Evolutionary conservation across 2,113 vertebrate genomes (phyloP).

Genomic region (Bos indicus): DNA sequence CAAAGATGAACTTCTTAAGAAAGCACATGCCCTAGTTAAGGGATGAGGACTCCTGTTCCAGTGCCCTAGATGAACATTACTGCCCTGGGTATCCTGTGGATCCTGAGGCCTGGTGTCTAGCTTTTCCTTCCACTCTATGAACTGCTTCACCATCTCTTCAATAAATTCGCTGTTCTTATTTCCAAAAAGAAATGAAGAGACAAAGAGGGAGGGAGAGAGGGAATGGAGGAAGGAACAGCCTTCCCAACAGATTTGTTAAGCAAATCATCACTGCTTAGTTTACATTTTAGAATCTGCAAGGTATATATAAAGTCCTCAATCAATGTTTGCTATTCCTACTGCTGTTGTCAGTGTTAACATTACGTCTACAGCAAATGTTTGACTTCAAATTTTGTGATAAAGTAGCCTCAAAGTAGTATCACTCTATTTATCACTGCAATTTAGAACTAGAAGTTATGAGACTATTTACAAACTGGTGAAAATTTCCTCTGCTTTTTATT

Average conservation of each 20-base stretch:
- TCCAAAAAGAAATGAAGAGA: not conserved
- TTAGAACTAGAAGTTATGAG: not conserved
- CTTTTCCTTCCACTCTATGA: not conserved
- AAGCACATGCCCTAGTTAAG: not conserved
- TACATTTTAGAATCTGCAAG: not conserved
- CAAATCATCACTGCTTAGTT: not conserved
- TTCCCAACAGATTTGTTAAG: not conserved
- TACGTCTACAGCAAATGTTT: not conserved
- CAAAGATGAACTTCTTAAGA: not conserved
- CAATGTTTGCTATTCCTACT: not conserved
- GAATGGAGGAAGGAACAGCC: not conserved
- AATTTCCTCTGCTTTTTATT: not conserved
- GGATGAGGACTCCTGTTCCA: not conserved
- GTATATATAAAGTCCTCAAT: not conserved
- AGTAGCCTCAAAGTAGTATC: not conserved
- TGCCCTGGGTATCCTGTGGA: not conserved
- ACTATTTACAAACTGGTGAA: not conserved
- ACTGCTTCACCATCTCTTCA: not conserved
- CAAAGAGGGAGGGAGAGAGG: not conserved
- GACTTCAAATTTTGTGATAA: not conserved
- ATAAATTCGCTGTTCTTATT: not conserved
- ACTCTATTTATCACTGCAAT: not conserved
- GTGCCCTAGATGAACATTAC: not conserved
- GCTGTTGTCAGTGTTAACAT: not conserved
- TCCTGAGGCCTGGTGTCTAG: not conserved